phyloP scores from a whole-genome alignment of 2,113 vertebrate genomes.

The Poeciliopsis retropinna region DNA sequence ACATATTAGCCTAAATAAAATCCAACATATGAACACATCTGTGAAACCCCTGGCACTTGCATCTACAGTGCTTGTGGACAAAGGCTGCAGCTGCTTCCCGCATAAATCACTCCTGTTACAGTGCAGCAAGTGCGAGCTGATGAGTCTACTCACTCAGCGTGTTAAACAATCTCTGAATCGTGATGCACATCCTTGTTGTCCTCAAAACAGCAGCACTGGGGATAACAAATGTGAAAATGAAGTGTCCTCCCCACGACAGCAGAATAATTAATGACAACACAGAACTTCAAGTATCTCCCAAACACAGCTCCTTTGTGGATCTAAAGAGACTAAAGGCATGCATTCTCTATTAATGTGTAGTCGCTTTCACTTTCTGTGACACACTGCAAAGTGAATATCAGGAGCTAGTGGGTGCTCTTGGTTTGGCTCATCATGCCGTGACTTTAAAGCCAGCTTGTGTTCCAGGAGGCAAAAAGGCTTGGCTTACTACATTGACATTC shows the following conservation, averaged over 20 bases:
- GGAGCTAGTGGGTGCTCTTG: conserved; percentile 52
- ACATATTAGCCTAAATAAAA: conserved; percentile 51
- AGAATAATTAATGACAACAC: conserved; percentile 54
- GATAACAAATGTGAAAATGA: conserved; percentile 37
- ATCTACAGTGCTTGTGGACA: conserved; percentile 21
- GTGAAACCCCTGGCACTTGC: conserved; percentile 64
- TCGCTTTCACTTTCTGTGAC: conserved; percentile 46
- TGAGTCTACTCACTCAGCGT: conserved; percentile 42
- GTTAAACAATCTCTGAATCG: conserved; percentile 42
- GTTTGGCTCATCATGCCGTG: conserved; percentile 50
- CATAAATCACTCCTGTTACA: conserved; percentile 50
- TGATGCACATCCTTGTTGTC: conserved; percentile 24
- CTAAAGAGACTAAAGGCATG: conserved; percentile 67
- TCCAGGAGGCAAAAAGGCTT: conserved; percentile 55
- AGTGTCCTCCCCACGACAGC: conserved; percentile 42
- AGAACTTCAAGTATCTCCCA: conserved; percentile 82
- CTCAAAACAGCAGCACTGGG: conserved; percentile 27
- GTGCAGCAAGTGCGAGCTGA: conserved; percentile 35
- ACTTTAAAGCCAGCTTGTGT: conserved; percentile 48
- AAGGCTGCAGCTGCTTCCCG: conserved; percentile 56
- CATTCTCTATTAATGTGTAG: conserved; percentile 62
- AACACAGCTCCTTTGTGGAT: conserved; percentile 58
- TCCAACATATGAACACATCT: conserved; percentile 67
- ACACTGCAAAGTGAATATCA: conserved; percentile 66
- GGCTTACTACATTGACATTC: conserved; percentile 59